Conservation (phyloP, 2,888 invertebrate species). For the Athripsodes cinereus region DNA sequence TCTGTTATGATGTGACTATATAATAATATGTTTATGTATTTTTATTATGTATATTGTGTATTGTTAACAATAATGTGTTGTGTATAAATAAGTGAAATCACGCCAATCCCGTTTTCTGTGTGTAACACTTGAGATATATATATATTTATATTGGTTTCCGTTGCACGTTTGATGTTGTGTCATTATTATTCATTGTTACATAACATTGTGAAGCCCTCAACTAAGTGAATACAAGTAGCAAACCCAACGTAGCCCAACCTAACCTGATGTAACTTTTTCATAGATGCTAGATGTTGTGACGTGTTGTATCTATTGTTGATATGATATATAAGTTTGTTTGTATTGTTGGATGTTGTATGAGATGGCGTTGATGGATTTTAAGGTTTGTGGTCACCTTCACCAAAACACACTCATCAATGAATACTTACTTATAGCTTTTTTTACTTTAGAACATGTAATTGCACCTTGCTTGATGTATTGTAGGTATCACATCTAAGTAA, state of each 20-base stretch:
- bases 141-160: neutral
- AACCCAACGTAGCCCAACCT: neutral
- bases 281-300: neutral
- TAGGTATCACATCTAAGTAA: too few relatives aligned
- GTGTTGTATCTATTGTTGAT: neutral
- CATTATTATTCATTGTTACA: neutral
- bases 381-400: slow-evolving; percentile 5
- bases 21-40: neutral
- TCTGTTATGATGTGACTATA: too few relatives aligned
- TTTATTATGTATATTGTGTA: neutral
- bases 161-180: neutral
- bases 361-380: slow-evolving; percentile 11
- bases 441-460: too few relatives aligned
- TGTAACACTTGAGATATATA: neutral
- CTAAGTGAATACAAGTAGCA: neutral
- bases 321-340: neutral
- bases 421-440: too few relatives aligned
- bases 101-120: neutral
- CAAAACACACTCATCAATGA: too few relatives aligned
- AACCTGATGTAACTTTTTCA: neutral
- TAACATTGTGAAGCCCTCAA: neutral
- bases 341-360: neutral
- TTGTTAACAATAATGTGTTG: neutral
- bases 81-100: slow-evolving; percentile 6
- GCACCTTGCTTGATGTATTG: too few relatives aligned